A percentile compares a stretch with the other conserved stretches of the same genome.
phyloP scores from a whole-genome alignment of 1,140 invertebrate species.

The Sinonovacula constricta region DNA sequence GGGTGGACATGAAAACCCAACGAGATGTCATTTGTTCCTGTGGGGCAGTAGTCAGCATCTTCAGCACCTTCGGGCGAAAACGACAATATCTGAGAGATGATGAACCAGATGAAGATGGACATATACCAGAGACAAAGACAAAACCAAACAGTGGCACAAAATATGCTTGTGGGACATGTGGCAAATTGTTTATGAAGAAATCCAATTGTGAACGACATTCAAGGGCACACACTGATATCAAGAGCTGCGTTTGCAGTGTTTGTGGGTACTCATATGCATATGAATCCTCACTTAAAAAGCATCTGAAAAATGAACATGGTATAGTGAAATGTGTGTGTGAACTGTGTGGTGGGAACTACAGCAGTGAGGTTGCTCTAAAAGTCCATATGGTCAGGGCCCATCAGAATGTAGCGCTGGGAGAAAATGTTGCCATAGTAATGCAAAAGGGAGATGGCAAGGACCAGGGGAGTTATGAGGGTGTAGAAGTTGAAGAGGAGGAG shows the following conservation, averaged over 20 bases:
- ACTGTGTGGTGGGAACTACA: constrained; percentile 46
- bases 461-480: background rate
- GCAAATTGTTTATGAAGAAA: constrained; percentile 50
- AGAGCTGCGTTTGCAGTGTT: constrained; percentile 27
- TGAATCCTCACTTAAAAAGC: constrained; percentile 45
- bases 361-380: constrained; percentile 44
- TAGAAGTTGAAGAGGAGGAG: background rate
- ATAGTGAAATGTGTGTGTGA: constrained; percentile 38
- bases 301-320: constrained; percentile 40
- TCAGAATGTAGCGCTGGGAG: constrained; percentile 26
- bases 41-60: constrained; percentile 47
- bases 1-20: constrained; percentile 44
- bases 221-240: constrained; percentile 37
- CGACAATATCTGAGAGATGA: constrained; percentile 39
- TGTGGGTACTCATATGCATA: constrained; percentile 37
- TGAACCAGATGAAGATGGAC: constrained; percentile 40
- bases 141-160: constrained; percentile 43
- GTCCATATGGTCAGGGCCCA: constrained; percentile 40
- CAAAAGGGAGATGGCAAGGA: constrained; percentile 37
- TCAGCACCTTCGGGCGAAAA: constrained; percentile 32
- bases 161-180: constrained; percentile 52
- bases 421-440: constrained; percentile 46
- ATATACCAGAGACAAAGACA: constrained; percentile 1
- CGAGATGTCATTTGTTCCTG: constrained; percentile 47
- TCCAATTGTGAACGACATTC: constrained; percentile 52